Evolutionary conservation across 2,113 vertebrate genomes (phyloP).

Genomic region (Lepisosteus osseus): DNA sequence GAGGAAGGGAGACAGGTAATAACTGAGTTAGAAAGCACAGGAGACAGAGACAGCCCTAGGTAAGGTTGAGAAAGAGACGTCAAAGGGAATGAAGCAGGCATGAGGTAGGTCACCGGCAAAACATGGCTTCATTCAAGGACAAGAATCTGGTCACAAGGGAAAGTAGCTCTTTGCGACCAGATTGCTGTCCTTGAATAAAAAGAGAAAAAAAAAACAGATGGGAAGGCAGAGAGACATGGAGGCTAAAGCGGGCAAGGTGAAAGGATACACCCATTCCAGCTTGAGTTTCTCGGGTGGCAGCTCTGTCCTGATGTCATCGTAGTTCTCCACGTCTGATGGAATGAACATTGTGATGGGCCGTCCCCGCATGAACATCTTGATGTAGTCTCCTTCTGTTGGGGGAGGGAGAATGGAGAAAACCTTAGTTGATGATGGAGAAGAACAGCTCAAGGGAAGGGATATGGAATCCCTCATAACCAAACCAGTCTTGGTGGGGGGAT

Average conservation of each 20-base stretch:
- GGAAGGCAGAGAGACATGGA: not conserved
- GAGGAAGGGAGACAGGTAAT: not conserved
- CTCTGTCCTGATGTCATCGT: conserved; percentile 86
- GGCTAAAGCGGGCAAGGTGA: not conserved
- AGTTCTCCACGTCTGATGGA: conserved; percentile 90
- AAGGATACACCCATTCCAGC: conserved; percentile 99
- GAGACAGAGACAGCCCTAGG: not conserved
- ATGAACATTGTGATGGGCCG: conserved; percentile 98
- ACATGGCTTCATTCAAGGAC: too few species aligned
- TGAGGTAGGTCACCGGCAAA: too few species aligned
- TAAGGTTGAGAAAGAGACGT: not conserved
- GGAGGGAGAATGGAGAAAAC: conserved; percentile 15
- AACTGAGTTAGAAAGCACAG: not conserved
- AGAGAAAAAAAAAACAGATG: not conserved
- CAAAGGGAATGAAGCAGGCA: too few species aligned
- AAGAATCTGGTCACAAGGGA: too few species aligned
- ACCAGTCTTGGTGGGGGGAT: too few species aligned
- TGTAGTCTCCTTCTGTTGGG: conserved; percentile 87
- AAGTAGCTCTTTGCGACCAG: too few species aligned
- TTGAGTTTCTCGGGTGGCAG: conserved; percentile 90
- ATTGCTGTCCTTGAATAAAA: not conserved
- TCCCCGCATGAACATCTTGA: conserved; percentile 98
- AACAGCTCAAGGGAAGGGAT: not conserved
- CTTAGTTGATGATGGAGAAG: too few species aligned
- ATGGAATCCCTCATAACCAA: not conserved